phyloP scores from a whole-genome alignment of 2,113 vertebrate genomes.

The Microcebus griseorufus region DNA sequence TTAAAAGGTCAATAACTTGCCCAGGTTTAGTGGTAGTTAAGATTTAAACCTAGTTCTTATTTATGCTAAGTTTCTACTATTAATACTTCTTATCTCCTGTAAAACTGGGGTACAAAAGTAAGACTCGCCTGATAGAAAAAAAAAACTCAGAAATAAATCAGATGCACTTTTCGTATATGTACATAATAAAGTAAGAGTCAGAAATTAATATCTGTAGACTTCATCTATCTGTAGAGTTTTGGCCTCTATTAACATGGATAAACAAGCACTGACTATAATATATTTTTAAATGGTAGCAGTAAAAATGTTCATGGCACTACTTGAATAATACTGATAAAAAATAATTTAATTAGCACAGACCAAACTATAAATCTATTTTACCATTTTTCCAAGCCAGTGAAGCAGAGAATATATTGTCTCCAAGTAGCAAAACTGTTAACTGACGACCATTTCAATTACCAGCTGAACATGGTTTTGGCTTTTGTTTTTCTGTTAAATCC shows the following conservation, averaged over 20 bases:
- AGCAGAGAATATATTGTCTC: constrained; percentile 11
- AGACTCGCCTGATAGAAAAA: constrained; percentile 15
- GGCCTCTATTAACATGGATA: background rate
- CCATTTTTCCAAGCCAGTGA: constrained; percentile 33
- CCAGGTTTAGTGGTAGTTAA: background rate
- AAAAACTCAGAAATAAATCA: background rate
- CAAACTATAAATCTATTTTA: constrained; percentile 30
- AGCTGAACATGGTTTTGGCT: background rate
- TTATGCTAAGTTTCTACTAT: background rate
- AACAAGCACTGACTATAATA: background rate
- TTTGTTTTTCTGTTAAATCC: constrained; percentile 49
- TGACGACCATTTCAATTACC: constrained; percentile 9
- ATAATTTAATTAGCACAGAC: constrained; percentile 11
- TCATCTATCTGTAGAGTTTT: constrained; percentile 3
- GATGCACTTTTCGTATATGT: background rate
- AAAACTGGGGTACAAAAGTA: background rate
- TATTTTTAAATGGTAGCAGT: constrained; percentile 4
- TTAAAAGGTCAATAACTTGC: background rate
- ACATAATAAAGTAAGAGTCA: background rate
- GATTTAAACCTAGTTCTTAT: background rate
- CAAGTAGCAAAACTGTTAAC: constrained; percentile 25
- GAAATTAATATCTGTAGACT: constrained; percentile 1
- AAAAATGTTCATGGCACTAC: background rate
- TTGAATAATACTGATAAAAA: constrained; percentile 39
- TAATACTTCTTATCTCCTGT: background rate